Percentiles rank a stretch among this genome's conserved stretches.
Conservation (phyloP, 1,140 invertebrate species). For the Zaprionus davidi region DNA sequence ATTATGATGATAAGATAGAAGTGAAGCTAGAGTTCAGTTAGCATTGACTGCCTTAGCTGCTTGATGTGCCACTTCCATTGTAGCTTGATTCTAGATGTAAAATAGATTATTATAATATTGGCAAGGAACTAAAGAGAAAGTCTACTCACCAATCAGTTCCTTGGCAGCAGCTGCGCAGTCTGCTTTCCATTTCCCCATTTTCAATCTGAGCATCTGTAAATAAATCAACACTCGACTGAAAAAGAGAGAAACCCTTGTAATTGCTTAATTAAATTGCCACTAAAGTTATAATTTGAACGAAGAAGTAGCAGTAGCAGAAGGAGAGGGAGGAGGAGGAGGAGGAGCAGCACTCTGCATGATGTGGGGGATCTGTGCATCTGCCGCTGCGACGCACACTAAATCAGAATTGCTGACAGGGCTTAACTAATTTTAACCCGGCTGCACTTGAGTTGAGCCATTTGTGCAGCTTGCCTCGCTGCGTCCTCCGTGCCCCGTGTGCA, state of each 20-base stretch:
- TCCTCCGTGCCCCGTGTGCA: background rate
- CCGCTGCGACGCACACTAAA: conserved; percentile 66
- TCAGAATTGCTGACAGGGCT: conserved; percentile 82
- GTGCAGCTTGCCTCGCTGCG: conserved; percentile 20
- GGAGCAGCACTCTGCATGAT: conserved; percentile 6
- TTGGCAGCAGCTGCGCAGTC: background rate
- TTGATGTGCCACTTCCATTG: too few species aligned
- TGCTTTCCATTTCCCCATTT: background rate
- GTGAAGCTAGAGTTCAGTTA: too few species aligned
- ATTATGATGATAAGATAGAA: too few species aligned
- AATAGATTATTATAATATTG: background rate
- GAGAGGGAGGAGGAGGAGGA: background rate
- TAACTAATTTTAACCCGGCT: conserved; percentile 78
- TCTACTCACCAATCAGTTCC: background rate
- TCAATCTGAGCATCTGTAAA: conserved; percentile 31
- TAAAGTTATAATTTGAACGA: conserved; percentile 75
- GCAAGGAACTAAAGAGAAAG: background rate
- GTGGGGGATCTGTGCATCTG: conserved; percentile 40
- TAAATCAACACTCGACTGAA: conserved; percentile 62
- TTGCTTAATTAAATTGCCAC: conserved; percentile 82
- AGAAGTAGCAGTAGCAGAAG: conserved; percentile 8
- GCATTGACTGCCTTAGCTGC: too few species aligned
- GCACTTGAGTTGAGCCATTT: conserved; percentile 57
- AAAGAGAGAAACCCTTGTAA: conserved; percentile 64
- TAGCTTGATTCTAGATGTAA: background rate